Evolutionary conservation across 2,888 invertebrate species (phyloP).

Genomic region (Oligia fasciuncula): DNA sequence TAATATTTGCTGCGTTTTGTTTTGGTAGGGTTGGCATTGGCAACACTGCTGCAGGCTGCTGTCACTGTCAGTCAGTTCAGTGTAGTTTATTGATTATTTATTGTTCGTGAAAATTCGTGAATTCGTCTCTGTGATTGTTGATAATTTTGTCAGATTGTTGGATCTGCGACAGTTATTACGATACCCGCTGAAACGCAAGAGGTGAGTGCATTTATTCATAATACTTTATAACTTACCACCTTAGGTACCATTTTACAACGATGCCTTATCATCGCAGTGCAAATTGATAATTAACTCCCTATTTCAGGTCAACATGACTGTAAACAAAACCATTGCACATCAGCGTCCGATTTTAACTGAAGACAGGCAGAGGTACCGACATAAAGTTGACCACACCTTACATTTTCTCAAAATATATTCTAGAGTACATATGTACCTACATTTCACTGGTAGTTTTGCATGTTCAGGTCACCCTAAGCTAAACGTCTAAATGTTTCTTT

Average conservation of each 20-base stretch:
- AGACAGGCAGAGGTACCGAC: conserved; percentile 85
- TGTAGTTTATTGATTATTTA: not conserved
- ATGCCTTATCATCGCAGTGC: not conserved
- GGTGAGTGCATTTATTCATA: conserved; percentile 8
- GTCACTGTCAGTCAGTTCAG: not conserved
- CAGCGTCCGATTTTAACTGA: conserved; percentile 88
- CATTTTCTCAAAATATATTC: not conserved
- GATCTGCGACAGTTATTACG: not conserved
- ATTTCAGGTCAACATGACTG: conserved; percentile 78
- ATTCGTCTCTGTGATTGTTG: not conserved
- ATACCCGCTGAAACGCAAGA: conserved; percentile 1
- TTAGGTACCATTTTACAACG: not conserved
- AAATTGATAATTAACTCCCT: not conserved
- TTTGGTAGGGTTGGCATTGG: not conserved
- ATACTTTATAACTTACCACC: not conserved
- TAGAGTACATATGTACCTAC: not conserved
- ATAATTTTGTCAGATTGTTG: not conserved
- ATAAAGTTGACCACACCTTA: not conserved
- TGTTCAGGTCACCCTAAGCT: not conserved
- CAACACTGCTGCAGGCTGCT: not conserved
- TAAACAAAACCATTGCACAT: conserved; percentile 88
- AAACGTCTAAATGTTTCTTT: not conserved
- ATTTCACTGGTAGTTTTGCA: not conserved
- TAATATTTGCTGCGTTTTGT: not conserved
- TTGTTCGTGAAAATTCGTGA: not conserved